These are phyloP conservation scores for Notodromas monacha DNA, from an alignment of 2,888 invertebrate genomes.

Conservation along the genomic window DNA sequence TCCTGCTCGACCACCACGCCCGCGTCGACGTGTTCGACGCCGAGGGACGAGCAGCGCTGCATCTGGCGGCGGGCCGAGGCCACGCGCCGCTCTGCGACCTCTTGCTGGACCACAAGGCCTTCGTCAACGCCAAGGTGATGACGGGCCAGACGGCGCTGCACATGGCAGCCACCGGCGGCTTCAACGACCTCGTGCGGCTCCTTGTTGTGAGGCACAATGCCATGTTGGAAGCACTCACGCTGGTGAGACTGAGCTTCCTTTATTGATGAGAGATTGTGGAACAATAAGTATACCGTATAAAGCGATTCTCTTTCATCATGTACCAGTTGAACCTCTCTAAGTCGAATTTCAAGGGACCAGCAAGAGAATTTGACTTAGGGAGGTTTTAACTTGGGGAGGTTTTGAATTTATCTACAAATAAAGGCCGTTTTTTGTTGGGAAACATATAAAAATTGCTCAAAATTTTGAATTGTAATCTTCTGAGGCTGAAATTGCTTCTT, in stretches of 20 bases:
- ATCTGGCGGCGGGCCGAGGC: slow-evolving; percentile 62
- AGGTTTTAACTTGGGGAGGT: too few relatives aligned
- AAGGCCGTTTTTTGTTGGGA: too few relatives aligned
- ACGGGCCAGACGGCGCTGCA: slow-evolving; percentile 74
- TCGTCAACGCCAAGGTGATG: slow-evolving; percentile 60
- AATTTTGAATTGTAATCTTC: too few relatives aligned
- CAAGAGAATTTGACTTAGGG: too few relatives aligned
- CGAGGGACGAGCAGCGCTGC: slow-evolving; percentile 63
- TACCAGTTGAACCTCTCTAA: too few relatives aligned
- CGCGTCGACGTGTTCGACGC: slow-evolving; percentile 94
- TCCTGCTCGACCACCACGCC: slow-evolving; percentile 65
- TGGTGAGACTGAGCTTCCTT: slow-evolving; percentile 20
- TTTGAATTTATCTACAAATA: too few relatives aligned
- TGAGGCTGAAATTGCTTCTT: too few relatives aligned
- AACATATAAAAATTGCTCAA: too few relatives aligned
- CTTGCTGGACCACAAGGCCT: slow-evolving; percentile 73
- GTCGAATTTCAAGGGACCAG: too few relatives aligned
- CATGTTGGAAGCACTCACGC: slow-evolving; percentile 68
- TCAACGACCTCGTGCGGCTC: slow-evolving; percentile 53
- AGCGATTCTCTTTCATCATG: too few relatives aligned
- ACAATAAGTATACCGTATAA: too few relatives aligned
- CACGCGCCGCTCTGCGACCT: slow-evolving; percentile 27
- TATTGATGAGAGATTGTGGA: too few relatives aligned
- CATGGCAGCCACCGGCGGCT: slow-evolving; percentile 84
- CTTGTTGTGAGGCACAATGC: slow-evolving; percentile 82